Base-by-base conservation (phyloP, 1,140 invertebrate genomes). In the Drosophila punjabiensis region DNA sequence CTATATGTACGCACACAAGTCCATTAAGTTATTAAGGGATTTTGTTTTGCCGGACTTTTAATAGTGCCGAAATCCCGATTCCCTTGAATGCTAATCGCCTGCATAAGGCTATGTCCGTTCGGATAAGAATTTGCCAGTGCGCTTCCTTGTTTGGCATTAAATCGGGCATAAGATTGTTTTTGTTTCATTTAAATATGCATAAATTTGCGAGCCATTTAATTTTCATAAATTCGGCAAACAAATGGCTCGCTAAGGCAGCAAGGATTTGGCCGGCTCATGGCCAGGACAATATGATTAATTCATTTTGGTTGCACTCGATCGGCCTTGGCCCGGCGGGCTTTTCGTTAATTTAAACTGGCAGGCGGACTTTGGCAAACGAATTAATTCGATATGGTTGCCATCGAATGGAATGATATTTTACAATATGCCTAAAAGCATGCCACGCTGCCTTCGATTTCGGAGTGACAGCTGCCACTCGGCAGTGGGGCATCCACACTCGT, bases 1-100 rank as follows among this genome's bases (percentile, higher is more conserved):
- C 71, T n/a, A 77, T 71, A 48, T 68, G 56, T 76, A 79, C 58
- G 59, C 80, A 86, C 61, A 75, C 82, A 81, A 83, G 79, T 87
- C 87, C 87, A 91, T 91, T 91, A 91, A 84, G 87, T 91, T 91
- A 91, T 91, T 91, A 91, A 91, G 82, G 82, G 87, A 91, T 87
- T 91, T 88, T 81, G 67, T 64, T 83, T 63, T 79, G 65, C 59
- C 48, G 55, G 64, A 71, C 79, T 82, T 79, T 79, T 76, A 82
- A 89, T 82, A 84, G 66, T 67, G 68, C 65, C 41, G 59, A 35
- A 66, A 66, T 55, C 73, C 41, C 76, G 66, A 76, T 64, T 64
- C 56, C 61, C 47, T 80, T 58, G 28, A 61, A 53, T 73, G 56
- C 53, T 79, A 79, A 79, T 79, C 76, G 75, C 65, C 30, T 78